Base-by-base conservation (phyloP, 2,888 invertebrate species). In the Azorinus chamasolen region DNA sequence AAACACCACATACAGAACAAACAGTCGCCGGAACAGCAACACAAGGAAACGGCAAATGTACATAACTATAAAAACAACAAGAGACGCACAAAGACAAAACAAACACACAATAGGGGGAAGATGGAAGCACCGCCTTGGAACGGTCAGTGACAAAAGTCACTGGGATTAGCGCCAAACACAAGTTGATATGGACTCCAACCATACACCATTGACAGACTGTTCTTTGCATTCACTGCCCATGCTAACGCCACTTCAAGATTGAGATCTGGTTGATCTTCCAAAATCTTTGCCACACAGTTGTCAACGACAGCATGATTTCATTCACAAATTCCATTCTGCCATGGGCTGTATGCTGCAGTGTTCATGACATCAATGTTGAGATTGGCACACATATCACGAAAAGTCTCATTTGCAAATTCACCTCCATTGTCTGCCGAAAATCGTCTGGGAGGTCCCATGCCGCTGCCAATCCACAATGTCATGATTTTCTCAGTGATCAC, bases 101-200 rank as follows among this genome's bases (percentile, higher is more conserved):
- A n/a, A n/a, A n/a, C n/a, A n/a, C n/a, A n/a, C n/a, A n/a, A n/a
- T n/a, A n/a, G n/a, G n/a, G n/a, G n/a, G n/a, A n/a, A n/a, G n/a
- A n/a, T n/a, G n/a, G n/a, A n/a, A n/a, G n/a, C n/a, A n/a, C n/a
- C n/a, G n/a, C n/a, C n/a, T n/a, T n/a, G n/a, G n/a, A n/a, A n/a
- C n/a, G n/a, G n/a, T n/a, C n/a, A n/a, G n/a, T n/a, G n/a, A n/a
- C n/a, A n/a, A n/a, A n/a, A n/a, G n/a, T n/a, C n/a, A n/a, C 77
- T 70, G 22, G 81, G 74, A 59, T 70, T 71, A 24, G 62, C 53
- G 32, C 74, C 74, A 68, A 48, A 74, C 22, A 74, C 74, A 32
- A 80, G 50, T 32, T 73, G 77, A 57, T 71, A 68, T 37, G 76
- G 65, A 63, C 69, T 77, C 58, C 53, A 79, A 14, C 71, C 74